Conservation (phyloP, 2,888 invertebrate species). For the Euzophera pinguis region DNA sequence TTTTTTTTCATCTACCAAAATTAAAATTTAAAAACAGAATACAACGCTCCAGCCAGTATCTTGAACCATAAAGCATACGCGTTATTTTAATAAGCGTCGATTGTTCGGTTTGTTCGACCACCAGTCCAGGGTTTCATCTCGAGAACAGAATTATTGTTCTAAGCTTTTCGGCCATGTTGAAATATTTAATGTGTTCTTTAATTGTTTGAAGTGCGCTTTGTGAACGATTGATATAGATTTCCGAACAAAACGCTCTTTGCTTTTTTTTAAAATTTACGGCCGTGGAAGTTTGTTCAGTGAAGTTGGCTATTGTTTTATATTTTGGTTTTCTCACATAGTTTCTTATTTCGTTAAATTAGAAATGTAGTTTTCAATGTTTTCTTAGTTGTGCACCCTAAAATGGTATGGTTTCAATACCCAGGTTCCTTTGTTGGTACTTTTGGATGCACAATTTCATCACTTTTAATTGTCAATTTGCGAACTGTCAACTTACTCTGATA, state of each 20-base stretch:
- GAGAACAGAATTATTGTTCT: slow-evolving; percentile 49
- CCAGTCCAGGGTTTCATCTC: slow-evolving; percentile 41
- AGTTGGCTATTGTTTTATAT: background rate
- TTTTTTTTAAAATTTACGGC: background rate
- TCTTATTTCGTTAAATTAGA: no score
- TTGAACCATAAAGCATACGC: slow-evolving; percentile 28
- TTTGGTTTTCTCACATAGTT: no score
- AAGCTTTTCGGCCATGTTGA: slow-evolving; percentile 23
- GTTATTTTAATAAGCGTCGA: slow-evolving; percentile 57
- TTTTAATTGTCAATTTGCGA: no score
- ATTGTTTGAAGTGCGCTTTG: slow-evolving; percentile 19
- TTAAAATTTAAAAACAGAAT: background rate
- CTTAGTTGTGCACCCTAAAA: no score
- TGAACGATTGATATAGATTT: slow-evolving; percentile 12
- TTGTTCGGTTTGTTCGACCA: slow-evolving; percentile 61
- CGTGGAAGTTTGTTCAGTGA: background rate
- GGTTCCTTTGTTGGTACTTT: no score
- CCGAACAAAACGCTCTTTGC: slow-evolving; percentile 1
- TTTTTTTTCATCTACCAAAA: no score
- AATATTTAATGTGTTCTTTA: slow-evolving; percentile 28
- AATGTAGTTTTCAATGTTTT: no score
- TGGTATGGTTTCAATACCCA: no score
- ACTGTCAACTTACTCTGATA: no score
- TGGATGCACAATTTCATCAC: no score
- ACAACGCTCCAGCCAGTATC: slow-evolving; percentile 22